Base-by-base conservation (phyloP, 1,140 invertebrate genomes). In the Drosophila bifasciata region DNA sequence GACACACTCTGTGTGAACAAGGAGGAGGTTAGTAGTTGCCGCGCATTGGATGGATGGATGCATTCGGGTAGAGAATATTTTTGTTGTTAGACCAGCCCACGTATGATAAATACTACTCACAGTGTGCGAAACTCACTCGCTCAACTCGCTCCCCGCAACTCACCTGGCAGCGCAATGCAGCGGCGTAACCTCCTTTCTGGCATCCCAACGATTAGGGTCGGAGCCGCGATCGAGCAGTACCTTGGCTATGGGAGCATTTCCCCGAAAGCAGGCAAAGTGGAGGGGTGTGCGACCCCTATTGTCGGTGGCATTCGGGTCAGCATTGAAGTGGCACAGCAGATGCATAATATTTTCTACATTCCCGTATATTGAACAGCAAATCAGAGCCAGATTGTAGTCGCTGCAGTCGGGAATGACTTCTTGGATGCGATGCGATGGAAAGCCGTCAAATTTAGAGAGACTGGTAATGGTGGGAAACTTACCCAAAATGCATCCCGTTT, bases 231-330 rank as follows among this genome's bases (percentile, higher is more conserved):
- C 93, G 9, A 97, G 81, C 16, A 97, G 79, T 13, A 95, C 81
- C 76, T 93, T 93, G 0, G 95, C 92, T 61, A 95, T 95, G 53
- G 94, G 94, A 19, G 93, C 91, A 43, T 93, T 94, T 1, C 95
- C 95, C n/a, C 93, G 93, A 74, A 93, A 93, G 50, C 95, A 94
- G 39, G 96, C 96, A 70, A 97, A 93, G 90, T 98, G 97, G 15
- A 97, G 89, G 9, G 95, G 93, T 4, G 95, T 95, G 90, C 95
- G 60, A 0, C 80, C 88, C 1, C 70, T 64, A 11, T 52, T 61
- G 44, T 92, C 91, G 0, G 56, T 19, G 6, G 72, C 70, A 57
- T 92, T 92, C 1, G 89, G 84, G 59, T 91, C 79, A 3, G 78
- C 78, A 32, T 58, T 71, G 63, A 69, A 79, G 28, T 90, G 85